Conservation (phyloP, 2,113 vertebrate genomes). For the Indri indri region DNA sequence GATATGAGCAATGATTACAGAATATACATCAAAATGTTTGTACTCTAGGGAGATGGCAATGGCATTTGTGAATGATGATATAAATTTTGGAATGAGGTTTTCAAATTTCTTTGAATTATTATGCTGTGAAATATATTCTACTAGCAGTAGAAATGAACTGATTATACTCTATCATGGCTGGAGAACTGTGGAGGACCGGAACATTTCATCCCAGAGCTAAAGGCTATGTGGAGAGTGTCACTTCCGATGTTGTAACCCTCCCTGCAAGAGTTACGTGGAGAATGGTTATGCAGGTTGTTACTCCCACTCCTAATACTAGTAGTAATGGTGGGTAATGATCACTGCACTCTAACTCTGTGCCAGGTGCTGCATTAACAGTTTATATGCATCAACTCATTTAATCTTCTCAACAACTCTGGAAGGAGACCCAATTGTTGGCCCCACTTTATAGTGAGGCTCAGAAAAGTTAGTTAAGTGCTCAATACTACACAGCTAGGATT, state of each 20-base stretch:
- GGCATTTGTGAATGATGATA: not conserved
- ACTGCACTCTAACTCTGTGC: not conserved
- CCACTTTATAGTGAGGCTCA: constrained; percentile 4
- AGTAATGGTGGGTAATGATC: not conserved
- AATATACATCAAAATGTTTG: not conserved
- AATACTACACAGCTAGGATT: not conserved
- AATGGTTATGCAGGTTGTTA: not conserved
- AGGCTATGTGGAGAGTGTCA: not conserved
- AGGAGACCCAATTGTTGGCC: not conserved
- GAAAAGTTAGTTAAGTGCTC: not conserved
- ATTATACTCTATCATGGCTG: not conserved
- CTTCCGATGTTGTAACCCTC: not conserved
- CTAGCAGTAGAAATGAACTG: not conserved
- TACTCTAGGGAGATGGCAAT: not conserved
- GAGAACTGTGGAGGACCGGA: not conserved
- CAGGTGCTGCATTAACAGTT: not conserved
- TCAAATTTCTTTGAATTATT: not conserved
- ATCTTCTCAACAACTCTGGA: not conserved
- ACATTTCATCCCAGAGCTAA: not conserved
- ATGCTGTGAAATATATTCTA: not conserved
- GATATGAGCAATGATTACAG: not conserved
- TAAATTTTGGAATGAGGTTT: not conserved
- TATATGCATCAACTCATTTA: not conserved
- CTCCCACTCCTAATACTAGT: not conserved
- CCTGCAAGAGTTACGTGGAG: not conserved